phyloP scores from a whole-genome alignment of 2,888 invertebrate genomes.

The Nymphalis polychloros region DNA sequence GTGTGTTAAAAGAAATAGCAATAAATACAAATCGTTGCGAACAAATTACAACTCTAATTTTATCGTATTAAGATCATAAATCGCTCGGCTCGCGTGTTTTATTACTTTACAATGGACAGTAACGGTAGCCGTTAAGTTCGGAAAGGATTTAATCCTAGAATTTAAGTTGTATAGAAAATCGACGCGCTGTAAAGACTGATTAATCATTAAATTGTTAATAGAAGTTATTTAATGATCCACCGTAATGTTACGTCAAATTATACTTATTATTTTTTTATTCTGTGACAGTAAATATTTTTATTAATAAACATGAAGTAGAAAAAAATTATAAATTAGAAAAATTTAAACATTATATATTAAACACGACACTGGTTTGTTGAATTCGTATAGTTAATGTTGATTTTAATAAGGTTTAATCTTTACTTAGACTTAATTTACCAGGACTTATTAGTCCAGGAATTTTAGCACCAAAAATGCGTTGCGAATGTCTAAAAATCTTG shows the following conservation, averaged over 20 bases:
- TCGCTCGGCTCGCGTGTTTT: slow-evolving; percentile 63
- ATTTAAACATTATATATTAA: no score
- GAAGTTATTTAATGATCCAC: slow-evolving; percentile 8
- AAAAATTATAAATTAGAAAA: no score
- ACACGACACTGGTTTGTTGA: no score
- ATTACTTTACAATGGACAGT: slow-evolving; percentile 64
- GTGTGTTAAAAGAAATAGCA: slow-evolving; percentile 58
- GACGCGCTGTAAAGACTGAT: slow-evolving; percentile 33
- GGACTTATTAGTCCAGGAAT: no score
- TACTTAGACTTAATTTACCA: no score
- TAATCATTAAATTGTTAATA: slow-evolving; percentile 21
- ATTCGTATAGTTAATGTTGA: no score
- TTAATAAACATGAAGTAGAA: no score
- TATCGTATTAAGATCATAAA: slow-evolving; percentile 72
- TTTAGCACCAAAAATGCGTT: no score
- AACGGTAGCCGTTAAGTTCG: slow-evolving; percentile 61
- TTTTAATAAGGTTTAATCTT: no score
- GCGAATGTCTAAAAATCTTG: no score
- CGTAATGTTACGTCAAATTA: not conserved
- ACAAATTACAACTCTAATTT: slow-evolving; percentile 78
- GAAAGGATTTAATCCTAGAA: slow-evolving; percentile 40
- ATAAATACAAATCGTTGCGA: slow-evolving; percentile 68
- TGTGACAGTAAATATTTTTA: not conserved
- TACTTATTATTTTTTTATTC: not conserved
- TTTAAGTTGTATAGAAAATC: slow-evolving; percentile 40